These are phyloP conservation scores for Ptilorrhoa leucosticta DNA, from an alignment of 2,113 vertebrate genomes.

Conservation along the genomic window DNA sequence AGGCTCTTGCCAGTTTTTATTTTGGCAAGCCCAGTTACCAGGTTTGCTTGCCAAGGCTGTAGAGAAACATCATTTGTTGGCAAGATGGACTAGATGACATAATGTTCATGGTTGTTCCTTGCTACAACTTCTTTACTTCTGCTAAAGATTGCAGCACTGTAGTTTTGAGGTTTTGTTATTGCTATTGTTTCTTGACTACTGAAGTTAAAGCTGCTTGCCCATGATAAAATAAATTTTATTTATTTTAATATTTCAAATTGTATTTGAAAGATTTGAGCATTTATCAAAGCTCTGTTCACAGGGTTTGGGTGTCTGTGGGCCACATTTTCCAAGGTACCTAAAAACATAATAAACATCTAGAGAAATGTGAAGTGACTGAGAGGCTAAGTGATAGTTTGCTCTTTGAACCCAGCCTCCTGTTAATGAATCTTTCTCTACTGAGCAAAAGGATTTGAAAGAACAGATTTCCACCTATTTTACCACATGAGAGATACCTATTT, in stretches of 20 bases:
- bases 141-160: background rate
- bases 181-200: background rate
- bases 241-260: too few species aligned
- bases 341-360: background rate
- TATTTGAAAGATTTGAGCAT: background rate
- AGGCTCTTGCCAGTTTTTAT: constrained; percentile 24
- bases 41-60: constrained; percentile 25
- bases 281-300: background rate
- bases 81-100: constrained; percentile 31
- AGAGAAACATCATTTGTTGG: constrained; percentile 40
- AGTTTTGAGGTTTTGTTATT: background rate
- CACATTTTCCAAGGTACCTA: background rate
- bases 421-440: background rate
- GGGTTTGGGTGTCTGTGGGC: background rate
- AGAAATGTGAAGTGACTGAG: background rate
- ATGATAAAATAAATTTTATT: background rate
- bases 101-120: background rate
- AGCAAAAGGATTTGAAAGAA: background rate
- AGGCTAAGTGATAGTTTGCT: background rate
- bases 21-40: constrained; percentile 6
- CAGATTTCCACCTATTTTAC: background rate
- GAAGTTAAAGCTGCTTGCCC: background rate
- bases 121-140: background rate
- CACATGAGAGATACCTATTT: background rate
- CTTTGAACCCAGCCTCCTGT: background rate